A percentile compares a stretch with the other conserved stretches of the same genome.
Conservation (phyloP, 2,113 vertebrate genomes). For the Blennius ocellaris region DNA sequence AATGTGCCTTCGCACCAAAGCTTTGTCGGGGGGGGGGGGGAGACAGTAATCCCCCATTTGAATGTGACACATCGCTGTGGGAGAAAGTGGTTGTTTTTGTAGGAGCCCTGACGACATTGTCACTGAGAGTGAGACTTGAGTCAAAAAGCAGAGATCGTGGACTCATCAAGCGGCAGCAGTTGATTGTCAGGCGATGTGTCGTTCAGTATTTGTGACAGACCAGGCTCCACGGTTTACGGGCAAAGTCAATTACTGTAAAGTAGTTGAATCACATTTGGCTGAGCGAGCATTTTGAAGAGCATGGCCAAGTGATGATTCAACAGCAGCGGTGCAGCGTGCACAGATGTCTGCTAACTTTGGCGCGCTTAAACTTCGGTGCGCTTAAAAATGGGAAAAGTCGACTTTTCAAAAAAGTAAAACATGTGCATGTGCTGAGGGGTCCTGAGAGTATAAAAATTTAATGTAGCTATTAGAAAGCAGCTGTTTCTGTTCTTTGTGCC, state of each 20-base stretch:
- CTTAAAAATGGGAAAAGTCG: too few relatives aligned
- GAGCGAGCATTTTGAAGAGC: background rate
- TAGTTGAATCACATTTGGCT: background rate
- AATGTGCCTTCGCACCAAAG: conserved; percentile 64
- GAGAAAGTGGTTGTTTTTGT: conserved; percentile 65
- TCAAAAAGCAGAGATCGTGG: conserved; percentile 1
- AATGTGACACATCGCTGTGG: conserved; percentile 74
- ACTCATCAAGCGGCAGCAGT: conserved; percentile 19
- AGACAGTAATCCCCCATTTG: conserved; percentile 55
- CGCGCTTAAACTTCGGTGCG: too few relatives aligned
- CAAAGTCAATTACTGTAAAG: background rate
- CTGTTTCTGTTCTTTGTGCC: too few relatives aligned
- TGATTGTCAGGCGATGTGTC: conserved; percentile 4
- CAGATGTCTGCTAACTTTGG: too few relatives aligned
- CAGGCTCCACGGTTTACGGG: background rate
- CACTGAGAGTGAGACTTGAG: background rate
- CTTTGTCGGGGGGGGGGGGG: conserved; percentile 54
- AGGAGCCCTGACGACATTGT: conserved; percentile 6
- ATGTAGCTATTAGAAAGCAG: too few relatives aligned
- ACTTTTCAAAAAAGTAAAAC: too few relatives aligned
- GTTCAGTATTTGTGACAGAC: background rate
- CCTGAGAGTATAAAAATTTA: too few relatives aligned
- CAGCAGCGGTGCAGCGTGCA: too few relatives aligned
- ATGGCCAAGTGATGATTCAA: too few relatives aligned
- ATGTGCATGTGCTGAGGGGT: too few relatives aligned